Evolutionary conservation across 1,140 invertebrate species (phyloP).

Genomic region (Cephus cinctus): DNA sequence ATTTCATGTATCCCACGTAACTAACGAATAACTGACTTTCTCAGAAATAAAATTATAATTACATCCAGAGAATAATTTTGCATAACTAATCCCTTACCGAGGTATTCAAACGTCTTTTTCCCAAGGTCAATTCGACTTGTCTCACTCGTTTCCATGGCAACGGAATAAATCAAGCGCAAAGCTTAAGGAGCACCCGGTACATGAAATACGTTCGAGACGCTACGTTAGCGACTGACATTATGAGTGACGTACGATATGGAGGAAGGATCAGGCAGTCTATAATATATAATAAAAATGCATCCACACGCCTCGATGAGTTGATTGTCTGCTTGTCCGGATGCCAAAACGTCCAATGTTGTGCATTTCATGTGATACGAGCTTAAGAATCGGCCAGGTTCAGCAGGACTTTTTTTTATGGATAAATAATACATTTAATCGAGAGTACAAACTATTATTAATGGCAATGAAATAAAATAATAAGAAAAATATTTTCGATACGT

Average conservation of each 20-base stretch:
- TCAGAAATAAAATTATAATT: too few species aligned
- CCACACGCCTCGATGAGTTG: conserved; percentile 57
- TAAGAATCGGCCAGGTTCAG: conserved; percentile 31
- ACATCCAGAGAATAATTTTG: too few species aligned
- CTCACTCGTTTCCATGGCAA: background rate
- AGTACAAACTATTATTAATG: too few species aligned
- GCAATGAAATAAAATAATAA: too few species aligned
- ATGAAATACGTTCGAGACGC: conserved; percentile 56
- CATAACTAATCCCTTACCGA: background rate
- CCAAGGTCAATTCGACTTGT: background rate
- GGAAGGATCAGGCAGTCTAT: conserved; percentile 54
- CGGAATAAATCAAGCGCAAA: background rate
- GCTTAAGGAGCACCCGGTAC: conserved; percentile 51
- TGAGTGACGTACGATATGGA: conserved; percentile 58
- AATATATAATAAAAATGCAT: conserved; percentile 60
- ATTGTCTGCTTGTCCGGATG: conserved; percentile 58
- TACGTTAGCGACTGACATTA: conserved; percentile 56
- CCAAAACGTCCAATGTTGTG: conserved; percentile 56
- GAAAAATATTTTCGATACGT: too few species aligned
- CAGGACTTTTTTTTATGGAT: too few species aligned
- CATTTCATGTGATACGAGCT: conserved; percentile 52
- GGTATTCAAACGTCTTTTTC: background rate
- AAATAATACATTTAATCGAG: too few species aligned
- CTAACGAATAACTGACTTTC: too few species aligned
- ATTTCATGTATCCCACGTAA: too few species aligned